Conservation (phyloP, 2,888 invertebrate species). For the Pegoplata infirma region DNA sequence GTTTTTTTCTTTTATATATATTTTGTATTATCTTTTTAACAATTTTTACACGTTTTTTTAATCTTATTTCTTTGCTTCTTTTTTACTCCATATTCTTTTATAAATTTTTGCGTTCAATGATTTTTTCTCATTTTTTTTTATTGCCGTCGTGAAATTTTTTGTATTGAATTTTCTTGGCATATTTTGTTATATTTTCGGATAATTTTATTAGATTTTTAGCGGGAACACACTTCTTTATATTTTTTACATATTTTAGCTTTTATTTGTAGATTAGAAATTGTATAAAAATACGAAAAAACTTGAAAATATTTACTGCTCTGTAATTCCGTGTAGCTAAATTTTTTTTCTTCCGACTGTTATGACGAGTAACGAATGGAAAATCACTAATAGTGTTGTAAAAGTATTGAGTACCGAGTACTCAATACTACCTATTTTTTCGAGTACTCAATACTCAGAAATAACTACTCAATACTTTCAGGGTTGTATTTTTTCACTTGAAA, state of each 20-base stretch:
- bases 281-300: conserved; percentile 56
- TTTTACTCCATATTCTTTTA: conserved; percentile 52
- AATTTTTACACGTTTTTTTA: conserved; percentile 53
- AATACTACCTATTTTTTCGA: too few relatives aligned
- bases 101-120: conserved; percentile 54
- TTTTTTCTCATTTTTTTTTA: conserved; percentile 34
- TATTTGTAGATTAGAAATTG: conserved; percentile 6
- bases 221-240: conserved; percentile 3
- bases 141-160: conserved; percentile 16
- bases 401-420: too few relatives aligned
- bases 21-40: conserved; percentile 39
- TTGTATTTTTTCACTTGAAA: too few relatives aligned
- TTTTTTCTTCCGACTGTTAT: conserved; percentile 49
- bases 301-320: conserved; percentile 51
- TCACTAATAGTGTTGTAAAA: neutral
- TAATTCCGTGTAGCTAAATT: conserved; percentile 44
- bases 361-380: conserved; percentile 45
- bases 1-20: conserved; percentile 15
- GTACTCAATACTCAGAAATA: too few relatives aligned
- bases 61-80: conserved; percentile 19
- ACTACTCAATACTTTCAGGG: too few relatives aligned
- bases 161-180: conserved; percentile 3
- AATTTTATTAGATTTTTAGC: neutral
- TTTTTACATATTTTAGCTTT: conserved; percentile 50
- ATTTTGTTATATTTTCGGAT: neutral